These are phyloP conservation scores for Eunapius fragilis DNA, from an alignment of 37 sponge, comb jelly and placozoan genomes.

Conservation along the genomic window DNA sequence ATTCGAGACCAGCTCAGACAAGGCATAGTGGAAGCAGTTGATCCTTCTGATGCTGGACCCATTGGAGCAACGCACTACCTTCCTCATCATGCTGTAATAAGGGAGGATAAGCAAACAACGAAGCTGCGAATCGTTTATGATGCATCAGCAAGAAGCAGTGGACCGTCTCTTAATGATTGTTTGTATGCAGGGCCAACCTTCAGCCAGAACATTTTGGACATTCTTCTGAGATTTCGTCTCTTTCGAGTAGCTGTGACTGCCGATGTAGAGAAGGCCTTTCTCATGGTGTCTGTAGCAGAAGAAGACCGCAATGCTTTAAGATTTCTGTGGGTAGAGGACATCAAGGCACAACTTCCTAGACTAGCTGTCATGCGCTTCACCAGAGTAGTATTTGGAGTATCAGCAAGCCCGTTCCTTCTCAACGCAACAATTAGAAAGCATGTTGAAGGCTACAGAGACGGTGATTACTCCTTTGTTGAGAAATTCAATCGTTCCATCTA, in stretches of 20 bases:
- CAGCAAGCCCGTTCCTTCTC: no score
- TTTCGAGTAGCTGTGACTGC: constrained; percentile 4
- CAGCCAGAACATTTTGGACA: constrained; percentile 6
- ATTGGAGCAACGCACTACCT: constrained; percentile 22
- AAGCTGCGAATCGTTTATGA: constrained; percentile 1
- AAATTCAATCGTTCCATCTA: no score
- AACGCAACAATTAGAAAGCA: no score
- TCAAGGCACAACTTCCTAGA: no score
- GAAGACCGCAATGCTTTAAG: no score
- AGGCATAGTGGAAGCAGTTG: constrained; percentile 39
- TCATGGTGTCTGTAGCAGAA: constrained; percentile 3
- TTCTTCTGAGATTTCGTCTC: constrained; percentile 15
- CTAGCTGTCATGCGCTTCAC: no score
- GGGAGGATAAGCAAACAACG: constrained; percentile 3
- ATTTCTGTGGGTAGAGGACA: no score
- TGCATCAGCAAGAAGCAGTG: neutral
- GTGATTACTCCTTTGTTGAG: no score
- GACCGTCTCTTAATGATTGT: constrained; percentile 19
- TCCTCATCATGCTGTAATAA: constrained; percentile 30
- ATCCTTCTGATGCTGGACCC: neutral
- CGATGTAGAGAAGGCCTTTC: constrained; percentile 28
- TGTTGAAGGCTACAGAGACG: no score
- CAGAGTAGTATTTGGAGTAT: no score
- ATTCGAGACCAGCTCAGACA: constrained; percentile 20
- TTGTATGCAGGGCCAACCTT: constrained; percentile 8